Percentiles rank a stretch among this genome's conserved stretches.
These are phyloP conservation scores for Mormyrops attenuatus DNA, from an alignment of 2,797 vertebrate genomes.

Conservation along the genomic window DNA sequence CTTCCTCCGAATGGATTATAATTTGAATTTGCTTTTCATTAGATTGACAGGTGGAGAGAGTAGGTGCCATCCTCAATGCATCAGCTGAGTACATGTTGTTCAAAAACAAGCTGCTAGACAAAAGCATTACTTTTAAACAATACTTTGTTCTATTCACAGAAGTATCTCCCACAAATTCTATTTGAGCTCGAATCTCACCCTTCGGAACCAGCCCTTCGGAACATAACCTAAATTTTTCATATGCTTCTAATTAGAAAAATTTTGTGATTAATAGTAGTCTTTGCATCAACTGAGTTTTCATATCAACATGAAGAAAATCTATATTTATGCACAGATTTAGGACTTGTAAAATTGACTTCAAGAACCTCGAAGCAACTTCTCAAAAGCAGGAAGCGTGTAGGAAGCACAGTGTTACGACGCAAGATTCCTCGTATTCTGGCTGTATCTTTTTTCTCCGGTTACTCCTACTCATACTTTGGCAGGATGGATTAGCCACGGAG, in stretches of 20 bases:
- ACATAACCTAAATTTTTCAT: neutral
- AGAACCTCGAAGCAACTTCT: neutral
- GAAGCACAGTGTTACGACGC: neutral
- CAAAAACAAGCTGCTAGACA: neutral
- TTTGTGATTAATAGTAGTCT: neutral
- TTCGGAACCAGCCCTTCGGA: neutral
- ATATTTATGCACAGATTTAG: neutral
- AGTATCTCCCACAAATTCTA: neutral
- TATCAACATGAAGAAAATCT: neutral
- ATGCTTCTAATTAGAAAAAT: neutral
- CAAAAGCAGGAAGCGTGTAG: neutral
- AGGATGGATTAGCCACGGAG: neutral
- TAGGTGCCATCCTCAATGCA: neutral
- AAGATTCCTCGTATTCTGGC: neutral
- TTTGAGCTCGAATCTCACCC: neutral
- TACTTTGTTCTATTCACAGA: neutral
- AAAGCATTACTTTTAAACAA: neutral
- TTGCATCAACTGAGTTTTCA: neutral
- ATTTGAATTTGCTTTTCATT: neutral
- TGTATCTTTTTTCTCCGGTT: neutral
- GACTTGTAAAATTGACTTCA: neutral
- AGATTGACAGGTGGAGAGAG: slow-evolving; percentile 10
- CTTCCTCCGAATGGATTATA: neutral
- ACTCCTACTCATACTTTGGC: neutral
- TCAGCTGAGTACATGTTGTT: neutral